Evolutionary conservation across 2,888 invertebrate genomes (phyloP), one percentile per base, ranked within the genome.

Genomic region (Pyralis farinalis): DNA sequence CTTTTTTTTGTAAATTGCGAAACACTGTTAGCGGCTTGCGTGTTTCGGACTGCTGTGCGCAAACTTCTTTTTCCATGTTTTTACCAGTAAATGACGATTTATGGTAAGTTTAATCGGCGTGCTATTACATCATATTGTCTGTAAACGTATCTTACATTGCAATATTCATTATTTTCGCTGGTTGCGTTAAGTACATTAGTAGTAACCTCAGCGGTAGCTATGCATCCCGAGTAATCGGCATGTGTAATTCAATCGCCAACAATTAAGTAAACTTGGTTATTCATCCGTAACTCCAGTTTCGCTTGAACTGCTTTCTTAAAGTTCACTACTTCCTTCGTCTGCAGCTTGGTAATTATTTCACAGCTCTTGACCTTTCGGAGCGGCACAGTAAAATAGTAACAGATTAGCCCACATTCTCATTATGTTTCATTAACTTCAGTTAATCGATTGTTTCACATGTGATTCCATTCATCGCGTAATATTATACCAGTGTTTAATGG

Each of bases 1-100:
- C 16, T 2, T 70, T 71, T 76, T 82, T 77, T 81, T 77, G 71
- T 71, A 67, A 75, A 68, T 68, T 75, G 72, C 58, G 66, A 71
- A 71, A 69, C 67, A 75, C 60, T 71, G 62, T 46, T 16, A 2
- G 54, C 62, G 59, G 63, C 58, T 80, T 66, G 81, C 81, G 80
- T 82, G 81, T 73, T 80, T 78, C 69, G 64, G 72, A 57, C 16
- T 16, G 53, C 57, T 66, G 16, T 16, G 4, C 65, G 67, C 59
- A 25, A 31, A 9, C 11, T 31, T 12, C 37, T 22, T 22, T 16
- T 16, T 16, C 4, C 16, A 3, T 4, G 2, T 16, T 16, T 16
- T 16, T 16, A 16, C 16, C 16, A 16, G 2, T 16, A 36, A 29
- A 20, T 36, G 36, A 36, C 36, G 36, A 36, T 36, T 36, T 36